These are phyloP conservation scores for Bombus confusus DNA, from an alignment of 1,140 invertebrate species.

Conservation along the genomic window DNA sequence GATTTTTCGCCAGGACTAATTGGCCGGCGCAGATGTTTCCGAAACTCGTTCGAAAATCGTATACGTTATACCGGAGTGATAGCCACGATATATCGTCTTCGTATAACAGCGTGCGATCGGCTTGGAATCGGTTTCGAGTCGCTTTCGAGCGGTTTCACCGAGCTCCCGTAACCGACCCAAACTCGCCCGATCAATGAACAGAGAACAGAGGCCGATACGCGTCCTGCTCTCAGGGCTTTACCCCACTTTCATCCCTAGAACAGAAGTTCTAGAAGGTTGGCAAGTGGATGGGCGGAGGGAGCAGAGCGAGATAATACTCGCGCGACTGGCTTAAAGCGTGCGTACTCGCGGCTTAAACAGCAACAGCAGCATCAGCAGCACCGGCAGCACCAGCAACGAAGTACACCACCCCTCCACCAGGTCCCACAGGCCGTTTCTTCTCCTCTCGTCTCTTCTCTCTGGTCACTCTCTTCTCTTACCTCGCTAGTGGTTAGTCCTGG, in stretches of 20 bases:
- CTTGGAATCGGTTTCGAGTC: neutral
- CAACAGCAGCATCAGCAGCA: constrained; percentile 60
- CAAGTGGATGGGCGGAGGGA: neutral
- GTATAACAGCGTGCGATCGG: too few relatives aligned
- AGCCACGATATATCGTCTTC: too few relatives aligned
- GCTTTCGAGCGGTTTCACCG: neutral
- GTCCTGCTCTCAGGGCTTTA: constrained; percentile 9
- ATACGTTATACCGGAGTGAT: neutral
- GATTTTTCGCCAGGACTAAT: neutral
- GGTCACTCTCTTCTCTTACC: constrained; percentile 59
- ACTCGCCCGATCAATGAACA: constrained; percentile 31
- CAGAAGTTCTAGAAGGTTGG: constrained; percentile 43
- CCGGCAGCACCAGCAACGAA: constrained; percentile 62
- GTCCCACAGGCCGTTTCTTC: constrained; percentile 54
- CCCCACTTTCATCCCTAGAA: constrained; percentile 57
- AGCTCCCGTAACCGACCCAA: neutral
- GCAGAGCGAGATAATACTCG: constrained; percentile 54
- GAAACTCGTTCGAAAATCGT: neutral
- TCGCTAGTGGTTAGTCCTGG: constrained; percentile 59
- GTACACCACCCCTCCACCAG: constrained; percentile 62
- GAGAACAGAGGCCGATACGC: neutral
- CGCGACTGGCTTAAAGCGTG: constrained; percentile 65
- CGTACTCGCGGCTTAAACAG: constrained; percentile 63
- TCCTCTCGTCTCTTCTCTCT: constrained; percentile 64
- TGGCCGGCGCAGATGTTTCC: neutral